A percentile compares a stretch with the other conserved stretches of the same genome.
Conservation (phyloP, 2,888 invertebrate species). For the Calliopum simillimum region DNA sequence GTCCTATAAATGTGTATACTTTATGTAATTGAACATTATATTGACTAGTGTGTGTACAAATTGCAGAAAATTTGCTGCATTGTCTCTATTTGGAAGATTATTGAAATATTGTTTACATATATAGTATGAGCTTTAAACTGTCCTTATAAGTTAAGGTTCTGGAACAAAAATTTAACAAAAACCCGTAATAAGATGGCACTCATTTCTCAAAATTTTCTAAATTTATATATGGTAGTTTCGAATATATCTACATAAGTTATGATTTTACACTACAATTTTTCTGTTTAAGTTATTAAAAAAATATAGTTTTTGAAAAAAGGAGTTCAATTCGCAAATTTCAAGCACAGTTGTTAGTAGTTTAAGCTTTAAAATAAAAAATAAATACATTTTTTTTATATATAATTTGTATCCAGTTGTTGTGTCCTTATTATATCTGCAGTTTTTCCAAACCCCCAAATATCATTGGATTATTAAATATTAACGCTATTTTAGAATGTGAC, state of each 20-base stretch:
- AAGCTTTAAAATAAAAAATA: too few relatives aligned
- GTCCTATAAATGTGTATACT: constrained; percentile 7
- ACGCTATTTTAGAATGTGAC: background rate
- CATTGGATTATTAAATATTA: background rate
- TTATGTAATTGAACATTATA: constrained; percentile 28
- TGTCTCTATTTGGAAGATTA: too few relatives aligned
- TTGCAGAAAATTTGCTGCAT: constrained; percentile 13
- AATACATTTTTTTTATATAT: too few relatives aligned
- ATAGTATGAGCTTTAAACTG: too few relatives aligned
- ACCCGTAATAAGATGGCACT: constrained; percentile 12
- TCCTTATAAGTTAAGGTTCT: background rate
- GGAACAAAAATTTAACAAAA: background rate
- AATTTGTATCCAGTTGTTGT: background rate
- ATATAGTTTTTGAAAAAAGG: too few relatives aligned
- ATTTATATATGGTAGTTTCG: constrained; percentile 1
- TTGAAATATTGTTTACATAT: too few relatives aligned
- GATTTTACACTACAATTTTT: background rate
- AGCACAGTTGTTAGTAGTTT: too few relatives aligned
- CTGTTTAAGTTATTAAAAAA: too few relatives aligned
- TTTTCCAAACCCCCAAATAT: background rate
- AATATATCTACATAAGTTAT: background rate
- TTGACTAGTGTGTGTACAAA: constrained; percentile 30
- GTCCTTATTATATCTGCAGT: background rate
- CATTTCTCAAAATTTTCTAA: background rate
- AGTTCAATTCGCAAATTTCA: too few relatives aligned